Evolutionary conservation across 2,888 invertebrate species (phyloP), one percentile per base, ranked within the genome.

Genomic region (Cantharis flavilabris): DNA sequence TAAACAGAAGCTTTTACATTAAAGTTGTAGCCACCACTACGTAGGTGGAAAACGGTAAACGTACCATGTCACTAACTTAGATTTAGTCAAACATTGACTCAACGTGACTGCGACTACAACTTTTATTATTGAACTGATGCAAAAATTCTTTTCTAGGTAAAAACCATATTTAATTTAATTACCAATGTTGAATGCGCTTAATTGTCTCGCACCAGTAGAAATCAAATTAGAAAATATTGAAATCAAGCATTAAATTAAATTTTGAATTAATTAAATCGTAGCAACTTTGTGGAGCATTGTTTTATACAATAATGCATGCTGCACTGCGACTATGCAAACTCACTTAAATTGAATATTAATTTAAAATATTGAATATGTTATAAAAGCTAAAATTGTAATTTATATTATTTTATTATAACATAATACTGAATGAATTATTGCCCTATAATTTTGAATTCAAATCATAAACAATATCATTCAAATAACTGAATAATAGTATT

Each of bases 181-280:
- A 5, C n/a, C 2, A 7, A 49, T 49, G n/a, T 49, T 49, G 49
- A 49, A 49, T n/a, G 49, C 49, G n/a, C n/a, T 7, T n/a, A 9
- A 49, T 7, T 49, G 49, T 7, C 7, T 7, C n/a, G 49, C 49
- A 49, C n/a, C 49, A 49, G n/a, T 49, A n/a, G 49, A 23, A 67
- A 73, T 73, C 49, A 71, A 71, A 76, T 76, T 76, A 70, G 18
- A 71, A 76, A 73, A 76, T 76, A 71, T 73, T 65, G 76, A 76
- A 76, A 76, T 76, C 73, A 73, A 70, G 76, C 76, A 76, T 73
- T 76, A 76, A 76, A 76, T 76, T 76, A 73, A 49, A 73, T 76
- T 73, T 73, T 33, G 62, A 64, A 67, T 76, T 76, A 76, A 76
- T 73, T 73, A 76, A 73, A 74, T 63, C 28, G 73, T 33, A 23